Base-by-base conservation (phyloP, 2,797 vertebrate genomes). In the Miopithecus talapoin region DNA sequence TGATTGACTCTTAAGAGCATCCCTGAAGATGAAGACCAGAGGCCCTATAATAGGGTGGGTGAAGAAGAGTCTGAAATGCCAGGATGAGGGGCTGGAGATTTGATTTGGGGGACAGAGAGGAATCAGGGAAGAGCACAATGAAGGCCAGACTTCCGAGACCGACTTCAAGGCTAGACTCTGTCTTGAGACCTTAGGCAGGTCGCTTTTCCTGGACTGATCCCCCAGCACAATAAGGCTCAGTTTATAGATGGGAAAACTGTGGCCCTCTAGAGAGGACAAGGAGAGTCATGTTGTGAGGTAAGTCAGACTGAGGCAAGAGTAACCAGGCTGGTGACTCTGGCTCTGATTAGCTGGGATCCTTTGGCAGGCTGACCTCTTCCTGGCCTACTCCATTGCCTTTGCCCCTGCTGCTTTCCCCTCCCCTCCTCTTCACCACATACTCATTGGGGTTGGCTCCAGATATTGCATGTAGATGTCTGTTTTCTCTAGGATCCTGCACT, bases 171-270 rank as follows among this genome's bases (percentile, higher is more conserved):
- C 83, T 85, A 90, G 85, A 92, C 22, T 94, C 81, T 9, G 78
- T 94, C 53, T 84, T 80, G 72, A 78, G 41, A 92, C 88, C 48
- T 70, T 96, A 64, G 46, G 43, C 43, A 76, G 17, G 59, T 85
- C 88, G 36, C 75, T 91, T 96, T 46, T 55, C 53, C 57, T 88
- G 22, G 59, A 28, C 46, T 86, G 22, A 75, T 79, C 28, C 9
- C 46, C 43, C 24, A 72, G 93, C 36, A 92, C 30, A 9, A 81
- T 88, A 74, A 78, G 85, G 70, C 78, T 79, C 80, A 92, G 39
- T 88, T 55, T 91, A 26, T 59, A 96, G 61, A 64, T 96, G 39
- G 74, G 53, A 81, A 94, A 85, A 85, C 22, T 75, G 72, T 95
- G 75, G 81, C 36, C 55, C 28, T 85, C 43, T 87, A 80, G 53